Evolutionary conservation across 2,113 vertebrate genomes (phyloP), one percentile per base, ranked within the genome.

Genomic region (Heloderma charlesbogerti): DNA sequence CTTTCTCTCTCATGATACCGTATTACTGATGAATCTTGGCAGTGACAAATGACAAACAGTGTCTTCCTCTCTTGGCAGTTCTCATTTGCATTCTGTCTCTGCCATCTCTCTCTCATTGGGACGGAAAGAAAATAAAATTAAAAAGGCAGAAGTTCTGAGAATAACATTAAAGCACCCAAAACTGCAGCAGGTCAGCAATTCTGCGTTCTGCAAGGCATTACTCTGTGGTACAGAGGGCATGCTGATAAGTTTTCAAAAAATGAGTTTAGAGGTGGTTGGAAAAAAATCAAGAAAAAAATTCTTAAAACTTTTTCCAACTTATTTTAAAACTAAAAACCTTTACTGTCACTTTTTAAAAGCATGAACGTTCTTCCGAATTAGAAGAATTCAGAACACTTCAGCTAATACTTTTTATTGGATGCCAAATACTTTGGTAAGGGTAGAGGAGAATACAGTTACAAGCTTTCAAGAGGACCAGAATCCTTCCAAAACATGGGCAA

Each of bases 21-120:
- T 90, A 87, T 94, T 95, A 95, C 93, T 95, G 95, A 95, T 86
- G 81, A 91, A 90, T 91, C 94, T 93, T 95, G 95, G 86, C 94
- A 94, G 89, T 93, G 95, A 96, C 92, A 96, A 97, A 95, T 96
- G 96, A 94, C 91, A 95, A 96, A 94, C 91, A 37, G 92, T 94
- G 92, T 91, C 72, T 93, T 91, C 94, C 90, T 96, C 90, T 94
- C 90, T 79, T 96, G 95, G 85, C 77, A 91, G 87, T 95, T 94
- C 88, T 96, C 93, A 94, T 96, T 95, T 95, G n/a, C 51, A 84
- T 96, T 95, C 93, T 87, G 95, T 63, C 90, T 74, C 83, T 78
- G 95, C 79, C 87, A 93, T 96, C 93, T 95, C 95, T 96, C 80
- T 96, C 95, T 94, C 92, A 91, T 67, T 95, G 92, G 94, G 95